Base-by-base conservation (phyloP, 2,113 vertebrate genomes). In the Heliornis fulica region DNA sequence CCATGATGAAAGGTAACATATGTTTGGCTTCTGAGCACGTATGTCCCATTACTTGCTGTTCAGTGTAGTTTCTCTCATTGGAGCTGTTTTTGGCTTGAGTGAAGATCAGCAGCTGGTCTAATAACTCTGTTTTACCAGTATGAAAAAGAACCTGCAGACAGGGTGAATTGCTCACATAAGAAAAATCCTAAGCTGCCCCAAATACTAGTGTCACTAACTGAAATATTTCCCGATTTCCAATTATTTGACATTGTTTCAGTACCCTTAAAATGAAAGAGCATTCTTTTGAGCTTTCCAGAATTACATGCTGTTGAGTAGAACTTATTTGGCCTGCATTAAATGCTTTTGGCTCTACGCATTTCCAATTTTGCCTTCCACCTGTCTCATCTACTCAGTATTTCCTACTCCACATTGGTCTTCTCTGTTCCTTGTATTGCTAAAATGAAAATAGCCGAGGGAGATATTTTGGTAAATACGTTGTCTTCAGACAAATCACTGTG, bases 391-490 rank as follows among this genome's bases (percentile, higher is more conserved):
- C 28, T 90, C n/a, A 80, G 21, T 81, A 31, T 76, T 93, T 94
- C 57, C 45, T 80, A 11, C 13, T 79, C n/a, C 28, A 34, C 21
- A 2, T 32, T 26, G 46, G 28, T 82, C 46, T 70, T 74, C 50
- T 76, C 31, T 79, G 4, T 74, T 72, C 19, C 14, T 70, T 74
- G 59, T 92, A 71, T 90, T 59, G 32, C 51, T 74, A 66, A 63
- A 74, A 86, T 66, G 50, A 83, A 87, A 83, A 93, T 46, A 88
- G 79, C 51, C 10, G 31, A 77, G 31, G 59, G 63, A 83, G 45
- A 19, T 41, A 36, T 48, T 88, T 59, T 46, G 40, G 29, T 77
- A 78, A 87, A 80, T 75, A 86, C n/a, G n/a, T 56, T 80, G 34
- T 78, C 29, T 86, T 80, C 71, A 91, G 43, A n/a, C 23, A 80